Conservation (phyloP, 2,888 invertebrate genomes). For the Melieria picta region DNA sequence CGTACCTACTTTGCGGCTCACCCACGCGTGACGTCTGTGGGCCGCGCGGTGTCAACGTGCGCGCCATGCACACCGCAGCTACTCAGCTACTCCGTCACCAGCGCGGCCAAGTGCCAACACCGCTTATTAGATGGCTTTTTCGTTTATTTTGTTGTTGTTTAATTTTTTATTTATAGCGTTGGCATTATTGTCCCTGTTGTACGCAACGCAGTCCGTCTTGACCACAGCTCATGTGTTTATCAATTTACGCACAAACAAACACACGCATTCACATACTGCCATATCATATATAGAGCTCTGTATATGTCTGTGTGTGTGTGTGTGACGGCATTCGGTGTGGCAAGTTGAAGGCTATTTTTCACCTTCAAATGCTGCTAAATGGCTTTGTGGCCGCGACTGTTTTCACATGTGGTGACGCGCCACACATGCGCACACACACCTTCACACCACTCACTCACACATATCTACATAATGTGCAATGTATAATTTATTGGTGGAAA, state of each 20-base stretch:
- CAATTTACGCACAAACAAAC: background rate
- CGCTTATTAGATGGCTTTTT: conserved; percentile 22
- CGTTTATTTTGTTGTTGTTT: conserved; percentile 20
- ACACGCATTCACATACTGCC: background rate
- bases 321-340: conserved; percentile 39
- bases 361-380: conserved; percentile 49
- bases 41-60: conserved; percentile 10
- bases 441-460: too few species aligned
- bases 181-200: background rate
- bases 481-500: too few species aligned
- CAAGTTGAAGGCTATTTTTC: conserved; percentile 61
- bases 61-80: conserved; percentile 13
- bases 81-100: too few species aligned
- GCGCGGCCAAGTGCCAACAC: too few species aligned
- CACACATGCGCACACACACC: too few species aligned
- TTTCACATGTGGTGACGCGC: conserved; percentile 9
- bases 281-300: background rate
- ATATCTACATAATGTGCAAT: too few species aligned
- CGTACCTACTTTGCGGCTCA: conserved; percentile 6
- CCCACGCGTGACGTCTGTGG: conserved; percentile 35
- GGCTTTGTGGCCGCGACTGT: background rate
- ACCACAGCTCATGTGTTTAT: too few species aligned
- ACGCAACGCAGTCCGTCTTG: too few species aligned
- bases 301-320: background rate
- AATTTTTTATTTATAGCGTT: conserved; percentile 9